Percentiles rank a stretch among this genome's conserved stretches.
Evolutionary conservation across 2,113 vertebrate genomes (phyloP).

Genomic region (Vulpes lagopus): DNA sequence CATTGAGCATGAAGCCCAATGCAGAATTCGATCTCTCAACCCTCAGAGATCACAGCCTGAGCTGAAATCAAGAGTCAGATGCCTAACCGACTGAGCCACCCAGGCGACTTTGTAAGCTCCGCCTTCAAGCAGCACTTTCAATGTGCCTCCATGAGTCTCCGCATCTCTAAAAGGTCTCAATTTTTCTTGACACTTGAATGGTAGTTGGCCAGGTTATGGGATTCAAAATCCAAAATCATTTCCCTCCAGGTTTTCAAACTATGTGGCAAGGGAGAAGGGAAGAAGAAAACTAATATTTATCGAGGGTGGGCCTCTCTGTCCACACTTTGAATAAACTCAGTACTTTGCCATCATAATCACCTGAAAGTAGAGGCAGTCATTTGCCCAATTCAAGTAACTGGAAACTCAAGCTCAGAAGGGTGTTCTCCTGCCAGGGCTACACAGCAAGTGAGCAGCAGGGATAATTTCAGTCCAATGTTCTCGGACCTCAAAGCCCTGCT

Average conservation of each 20-base stretch:
- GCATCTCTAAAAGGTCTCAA: neutral
- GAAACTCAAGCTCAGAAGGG: neutral
- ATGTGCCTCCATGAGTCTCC: neutral
- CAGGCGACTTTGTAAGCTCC: neutral
- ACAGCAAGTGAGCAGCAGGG: neutral
- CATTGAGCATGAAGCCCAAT: accelerated
- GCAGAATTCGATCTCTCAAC: neutral
- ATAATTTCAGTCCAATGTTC: neutral
- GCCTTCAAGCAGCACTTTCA: neutral
- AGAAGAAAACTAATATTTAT: neutral
- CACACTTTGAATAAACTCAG: neutral
- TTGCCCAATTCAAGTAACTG: neutral
- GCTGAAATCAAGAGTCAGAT: neutral
- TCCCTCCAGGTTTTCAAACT: conserved; percentile 29
- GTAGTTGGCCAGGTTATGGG: neutral
- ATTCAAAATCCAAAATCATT: conserved; percentile 46
- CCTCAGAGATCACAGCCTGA: neutral
- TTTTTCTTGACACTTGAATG: neutral
- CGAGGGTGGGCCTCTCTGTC: neutral
- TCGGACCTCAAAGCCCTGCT: neutral
- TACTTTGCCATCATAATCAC: neutral
- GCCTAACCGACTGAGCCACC: neutral
- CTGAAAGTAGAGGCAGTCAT: neutral
- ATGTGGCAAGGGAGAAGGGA: neutral
- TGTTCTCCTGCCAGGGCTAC: neutral